phyloP scores from a whole-genome alignment of 2,113 vertebrate genomes.

The Geococcyx californianus region DNA sequence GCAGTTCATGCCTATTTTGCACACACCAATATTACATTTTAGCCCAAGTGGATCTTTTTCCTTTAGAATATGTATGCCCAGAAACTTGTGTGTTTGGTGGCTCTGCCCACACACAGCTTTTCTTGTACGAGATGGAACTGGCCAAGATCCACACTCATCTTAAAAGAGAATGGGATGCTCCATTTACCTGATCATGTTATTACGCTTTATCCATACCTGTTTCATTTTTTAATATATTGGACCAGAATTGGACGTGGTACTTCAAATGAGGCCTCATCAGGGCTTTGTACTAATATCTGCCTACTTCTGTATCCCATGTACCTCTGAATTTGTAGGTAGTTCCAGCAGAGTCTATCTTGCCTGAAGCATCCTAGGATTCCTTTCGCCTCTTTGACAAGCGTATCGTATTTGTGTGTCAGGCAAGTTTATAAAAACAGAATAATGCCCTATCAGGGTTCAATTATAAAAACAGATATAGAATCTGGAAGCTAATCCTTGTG shows the following conservation, averaged over 20 bases:
- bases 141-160: background rate
- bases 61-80: background rate
- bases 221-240: background rate
- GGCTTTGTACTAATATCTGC: background rate
- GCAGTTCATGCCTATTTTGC: background rate
- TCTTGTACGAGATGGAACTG: background rate
- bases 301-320: rapidly evolving
- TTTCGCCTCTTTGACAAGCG: background rate
- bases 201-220: background rate
- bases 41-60: background rate
- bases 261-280: background rate
- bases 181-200: background rate
- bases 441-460: background rate
- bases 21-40: background rate
- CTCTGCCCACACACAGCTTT: background rate
- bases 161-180: background rate
- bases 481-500: background rate
- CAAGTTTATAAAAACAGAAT: background rate
- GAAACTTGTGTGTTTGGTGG: background rate
- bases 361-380: background rate
- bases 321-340: background rate
- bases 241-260: background rate
- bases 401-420: rapidly evolving
- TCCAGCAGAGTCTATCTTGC: background rate
- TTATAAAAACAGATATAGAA: background rate